phyloP scores from a whole-genome alignment of 1,140 invertebrate genomes.

The Diuraphis noxia region DNA sequence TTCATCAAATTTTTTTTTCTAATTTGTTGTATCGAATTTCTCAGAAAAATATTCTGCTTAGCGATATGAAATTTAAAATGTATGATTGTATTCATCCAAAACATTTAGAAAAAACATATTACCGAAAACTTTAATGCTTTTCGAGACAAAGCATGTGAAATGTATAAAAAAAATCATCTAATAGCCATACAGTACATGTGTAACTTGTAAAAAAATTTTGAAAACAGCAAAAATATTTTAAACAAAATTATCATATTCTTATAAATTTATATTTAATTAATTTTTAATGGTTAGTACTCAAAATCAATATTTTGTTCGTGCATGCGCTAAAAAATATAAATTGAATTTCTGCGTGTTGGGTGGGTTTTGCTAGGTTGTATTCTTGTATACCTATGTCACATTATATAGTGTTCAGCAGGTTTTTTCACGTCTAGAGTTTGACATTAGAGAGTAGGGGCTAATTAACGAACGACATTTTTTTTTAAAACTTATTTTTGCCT shows the following conservation, averaged over 20 bases:
- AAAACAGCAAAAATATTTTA: neutral
- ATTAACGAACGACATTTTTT: slow-evolving; percentile 7
- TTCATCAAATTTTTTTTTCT: too few relatives aligned
- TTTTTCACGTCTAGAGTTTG: neutral
- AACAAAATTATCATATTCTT: neutral
- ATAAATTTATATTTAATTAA: neutral
- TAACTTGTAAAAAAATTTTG: neutral
- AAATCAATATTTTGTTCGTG: neutral
- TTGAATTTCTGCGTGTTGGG: neutral
- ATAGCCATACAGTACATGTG: neutral
- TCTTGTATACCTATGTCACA: neutral
- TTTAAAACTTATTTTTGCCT: neutral
- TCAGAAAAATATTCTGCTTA: neutral
- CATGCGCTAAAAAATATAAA: neutral
- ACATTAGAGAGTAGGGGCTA: neutral
- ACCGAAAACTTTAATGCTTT: neutral
- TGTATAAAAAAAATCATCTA: neutral
- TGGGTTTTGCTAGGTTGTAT: neutral
- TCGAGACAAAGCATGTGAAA: neutral
- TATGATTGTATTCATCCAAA: too few relatives aligned
- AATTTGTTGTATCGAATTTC: neutral
- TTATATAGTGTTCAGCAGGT: neutral
- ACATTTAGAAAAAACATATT: neutral
- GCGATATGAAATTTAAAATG: too few relatives aligned
- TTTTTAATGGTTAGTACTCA: neutral